Evolutionary conservation across 2,113 vertebrate genomes (phyloP).

Genomic region (Hippoglossus stenolepis): DNA sequence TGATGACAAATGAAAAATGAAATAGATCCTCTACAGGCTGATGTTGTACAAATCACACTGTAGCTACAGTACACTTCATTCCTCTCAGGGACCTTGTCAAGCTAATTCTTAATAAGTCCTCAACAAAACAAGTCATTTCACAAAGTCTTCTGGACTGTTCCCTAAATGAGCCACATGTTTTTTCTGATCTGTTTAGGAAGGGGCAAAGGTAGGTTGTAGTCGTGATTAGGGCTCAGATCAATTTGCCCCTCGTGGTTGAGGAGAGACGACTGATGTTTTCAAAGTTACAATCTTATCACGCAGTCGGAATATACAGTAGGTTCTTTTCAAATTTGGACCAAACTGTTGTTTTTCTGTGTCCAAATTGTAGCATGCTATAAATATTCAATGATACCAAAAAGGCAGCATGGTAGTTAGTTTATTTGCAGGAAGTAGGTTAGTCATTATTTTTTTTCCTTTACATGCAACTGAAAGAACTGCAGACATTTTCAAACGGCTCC

Average conservation of each 20-base stretch:
- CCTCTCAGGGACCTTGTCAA: not conserved
- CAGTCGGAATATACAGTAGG: not conserved
- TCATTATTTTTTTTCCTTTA: not conserved
- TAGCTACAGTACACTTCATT: not conserved
- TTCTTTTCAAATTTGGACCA: not conserved
- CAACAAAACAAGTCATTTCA: not conserved
- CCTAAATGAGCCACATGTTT: not conserved
- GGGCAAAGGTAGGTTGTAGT: no score
- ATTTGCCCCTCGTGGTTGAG: no score
- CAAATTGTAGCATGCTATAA: not conserved
- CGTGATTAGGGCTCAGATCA: no score
- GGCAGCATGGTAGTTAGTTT: not conserved
- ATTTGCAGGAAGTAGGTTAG: not conserved
- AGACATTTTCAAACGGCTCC: not conserved
- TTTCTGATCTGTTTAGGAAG: not conserved
- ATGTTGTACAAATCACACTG: slow-evolving; percentile 5
- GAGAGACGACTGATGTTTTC: not conserved
- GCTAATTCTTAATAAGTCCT: not conserved
- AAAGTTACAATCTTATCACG: not conserved
- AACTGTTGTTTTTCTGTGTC: not conserved
- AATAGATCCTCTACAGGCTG: slow-evolving; percentile 22
- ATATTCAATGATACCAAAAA: not conserved
- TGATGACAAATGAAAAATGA: slow-evolving; percentile 52
- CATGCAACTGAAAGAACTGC: not conserved
- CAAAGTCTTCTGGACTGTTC: not conserved